phyloP scores from a whole-genome alignment of 2,113 vertebrate species.

The Castor canadensis region DNA sequence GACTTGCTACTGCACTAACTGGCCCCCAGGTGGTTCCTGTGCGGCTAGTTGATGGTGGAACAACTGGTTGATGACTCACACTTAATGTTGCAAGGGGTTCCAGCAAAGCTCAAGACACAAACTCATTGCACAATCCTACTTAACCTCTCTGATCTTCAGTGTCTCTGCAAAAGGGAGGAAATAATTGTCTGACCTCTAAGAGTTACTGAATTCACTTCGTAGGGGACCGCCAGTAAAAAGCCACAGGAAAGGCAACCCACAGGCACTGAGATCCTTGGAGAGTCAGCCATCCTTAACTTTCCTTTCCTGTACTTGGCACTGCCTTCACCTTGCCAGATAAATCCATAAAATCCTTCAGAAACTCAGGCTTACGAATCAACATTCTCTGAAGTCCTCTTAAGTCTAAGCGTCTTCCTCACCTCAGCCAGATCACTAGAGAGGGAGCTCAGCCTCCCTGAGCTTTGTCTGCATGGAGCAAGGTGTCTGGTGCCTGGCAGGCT shows the following conservation, averaged over 20 bases:
- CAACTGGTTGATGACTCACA: not conserved
- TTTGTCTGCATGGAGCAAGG: not conserved
- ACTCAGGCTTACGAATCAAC: not conserved
- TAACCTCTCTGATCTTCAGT: not conserved
- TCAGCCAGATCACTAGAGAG: not conserved
- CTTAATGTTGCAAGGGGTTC: not conserved
- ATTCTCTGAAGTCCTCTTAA: not conserved
- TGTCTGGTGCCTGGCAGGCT: too few species aligned
- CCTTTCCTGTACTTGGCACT: not conserved
- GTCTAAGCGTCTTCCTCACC: not conserved
- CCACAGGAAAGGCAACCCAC: not conserved
- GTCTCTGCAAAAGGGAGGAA: not conserved
- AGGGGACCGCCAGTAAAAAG: not conserved
- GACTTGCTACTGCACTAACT: not conserved
- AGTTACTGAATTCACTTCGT: not conserved
- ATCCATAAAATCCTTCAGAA: not conserved
- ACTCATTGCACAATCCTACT: not conserved
- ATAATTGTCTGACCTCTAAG: not conserved
- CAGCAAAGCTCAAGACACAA: not conserved
- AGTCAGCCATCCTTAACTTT: not conserved
- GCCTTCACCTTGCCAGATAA: not conserved
- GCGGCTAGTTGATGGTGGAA: accelerated
- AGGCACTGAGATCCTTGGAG: not conserved
- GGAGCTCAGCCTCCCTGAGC: not conserved
- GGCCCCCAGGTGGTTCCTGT: not conserved